phyloP scores from a whole-genome alignment of 2,113 vertebrate species.

The Epinephelus fuscoguttatus region DNA sequence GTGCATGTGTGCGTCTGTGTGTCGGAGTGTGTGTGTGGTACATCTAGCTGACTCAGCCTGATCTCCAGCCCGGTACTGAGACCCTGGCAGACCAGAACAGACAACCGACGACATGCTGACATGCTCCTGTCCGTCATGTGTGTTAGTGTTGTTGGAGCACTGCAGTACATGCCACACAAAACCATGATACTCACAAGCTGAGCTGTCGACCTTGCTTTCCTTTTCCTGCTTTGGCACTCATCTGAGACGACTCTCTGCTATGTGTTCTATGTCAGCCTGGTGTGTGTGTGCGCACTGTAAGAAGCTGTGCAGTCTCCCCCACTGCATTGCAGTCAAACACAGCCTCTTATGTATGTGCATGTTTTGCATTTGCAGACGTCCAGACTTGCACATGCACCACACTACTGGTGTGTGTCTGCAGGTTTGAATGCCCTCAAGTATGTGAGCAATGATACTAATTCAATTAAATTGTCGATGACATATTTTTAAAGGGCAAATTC shows the following conservation, averaged over 20 bases:
- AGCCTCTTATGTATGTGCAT: conserved; percentile 16
- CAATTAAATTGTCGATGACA: neutral
- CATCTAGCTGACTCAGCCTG: conserved; percentile 73
- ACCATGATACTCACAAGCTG: neutral
- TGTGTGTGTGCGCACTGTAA: conserved; percentile 23
- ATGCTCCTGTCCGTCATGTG: conserved; percentile 55
- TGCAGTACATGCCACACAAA: conserved; percentile 6
- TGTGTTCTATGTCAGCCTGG: neutral
- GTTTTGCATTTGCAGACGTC: conserved; percentile 26
- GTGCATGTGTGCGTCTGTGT: conserved; percentile 39
- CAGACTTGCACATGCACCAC: conserved; percentile 2
- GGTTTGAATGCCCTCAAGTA: neutral
- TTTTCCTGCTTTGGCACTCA: conserved; percentile 18
- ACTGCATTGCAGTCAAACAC: conserved; percentile 20
- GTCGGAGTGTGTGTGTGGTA: conserved; percentile 23
- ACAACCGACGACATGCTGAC: conserved; percentile 51
- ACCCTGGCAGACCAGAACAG: conserved; percentile 71
- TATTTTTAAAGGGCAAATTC: neutral
- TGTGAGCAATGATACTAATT: neutral
- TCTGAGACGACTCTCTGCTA: conserved; percentile 30
- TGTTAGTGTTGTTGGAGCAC: conserved; percentile 11
- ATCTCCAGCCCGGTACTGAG: conserved; percentile 77
- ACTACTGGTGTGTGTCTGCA: neutral
- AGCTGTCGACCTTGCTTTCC: neutral
- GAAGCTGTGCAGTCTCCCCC: conserved; percentile 7